phyloP scores from a whole-genome alignment of 1,140 invertebrate genomes.

The Cheumatopsyche charites region DNA sequence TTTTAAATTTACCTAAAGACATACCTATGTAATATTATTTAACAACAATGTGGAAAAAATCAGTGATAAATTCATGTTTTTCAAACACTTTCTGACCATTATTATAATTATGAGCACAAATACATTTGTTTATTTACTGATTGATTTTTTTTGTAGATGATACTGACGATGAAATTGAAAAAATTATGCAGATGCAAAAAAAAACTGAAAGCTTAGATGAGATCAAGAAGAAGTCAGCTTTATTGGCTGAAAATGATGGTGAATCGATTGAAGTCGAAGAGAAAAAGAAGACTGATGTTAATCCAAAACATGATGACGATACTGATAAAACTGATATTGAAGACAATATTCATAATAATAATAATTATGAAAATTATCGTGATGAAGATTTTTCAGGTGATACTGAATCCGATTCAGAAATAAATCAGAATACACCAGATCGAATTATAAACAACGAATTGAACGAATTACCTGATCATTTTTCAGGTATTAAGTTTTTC shows the following conservation, averaged over 20 bases:
- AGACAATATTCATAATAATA: not conserved
- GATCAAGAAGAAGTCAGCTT: not conserved
- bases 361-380: constrained; percentile 1
- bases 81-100: no score
- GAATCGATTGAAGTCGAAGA: not conserved
- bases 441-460: not conserved
- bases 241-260: constrained; percentile 4
- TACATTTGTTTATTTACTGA: not conserved
- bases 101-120: no score
- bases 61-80: no score
- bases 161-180: constrained; percentile 48
- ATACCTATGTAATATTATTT: no score
- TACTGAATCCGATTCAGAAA: constrained; percentile 39
- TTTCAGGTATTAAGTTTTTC: constrained; percentile 44
- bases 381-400: not conserved
- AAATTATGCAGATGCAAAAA: constrained; percentile 30
- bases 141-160: constrained; percentile 30
- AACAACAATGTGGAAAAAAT: no score
- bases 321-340: constrained; percentile 15
- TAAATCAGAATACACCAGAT: not conserved
- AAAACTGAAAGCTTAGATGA: constrained; percentile 9
- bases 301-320: constrained; percentile 5
- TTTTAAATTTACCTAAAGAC: no score
- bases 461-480: constrained; percentile 17
- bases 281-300: not conserved